Evolutionary conservation across 2,797 vertebrate genomes (phyloP), one percentile per base, ranked within the genome.

Genomic region (Cirrhinus molitorella): DNA sequence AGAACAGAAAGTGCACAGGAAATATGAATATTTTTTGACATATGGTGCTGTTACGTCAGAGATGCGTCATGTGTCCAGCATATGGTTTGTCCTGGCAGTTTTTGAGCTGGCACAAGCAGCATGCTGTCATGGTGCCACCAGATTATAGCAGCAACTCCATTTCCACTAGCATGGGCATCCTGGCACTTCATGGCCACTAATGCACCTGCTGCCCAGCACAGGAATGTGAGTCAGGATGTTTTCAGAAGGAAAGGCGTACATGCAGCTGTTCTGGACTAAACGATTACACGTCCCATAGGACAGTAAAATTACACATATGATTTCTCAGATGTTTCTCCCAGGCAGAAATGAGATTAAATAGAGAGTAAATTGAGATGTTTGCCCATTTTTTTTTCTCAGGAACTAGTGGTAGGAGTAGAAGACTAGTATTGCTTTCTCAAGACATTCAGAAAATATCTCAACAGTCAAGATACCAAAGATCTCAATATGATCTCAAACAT

Each of bases 1-100:
- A 61, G 40, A 65, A 63, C 9, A 49, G 43, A 31, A 61, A 51
- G 55, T 31, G 28, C 68, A 63, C 80, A 49, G 68, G 28, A 81
- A 73, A 73, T 51, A 16, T 17, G 19, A 80, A 43, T 0, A 6
- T 37, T 63, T 59, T 81, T 40, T 61, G 65, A 57, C 85, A 87
- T 88, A 87, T 85, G 87, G 77, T 49, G 47, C 4, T 12, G 23
- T 84, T 85, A 75, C 40, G 40, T 88, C 83, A 87, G 37, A 86
- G 57, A 45, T 68, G 66, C 40, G 10, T 79, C 21, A 12, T 74
- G 66, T 68, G 75, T 51, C 68, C 57, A 37, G 80, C 83, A 85
- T 85, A 80, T 83, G 87, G 85, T 81, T 83, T 71, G 85, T 85
- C 45, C 74, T 88, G 85, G 80, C 81, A 88, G 49, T 53, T 73